A percentile compares a stretch with the other conserved stretches of the same genome.
Evolutionary conservation across 1,140 invertebrate genomes (phyloP).

Genomic region (Drosophila ercepeae): DNA sequence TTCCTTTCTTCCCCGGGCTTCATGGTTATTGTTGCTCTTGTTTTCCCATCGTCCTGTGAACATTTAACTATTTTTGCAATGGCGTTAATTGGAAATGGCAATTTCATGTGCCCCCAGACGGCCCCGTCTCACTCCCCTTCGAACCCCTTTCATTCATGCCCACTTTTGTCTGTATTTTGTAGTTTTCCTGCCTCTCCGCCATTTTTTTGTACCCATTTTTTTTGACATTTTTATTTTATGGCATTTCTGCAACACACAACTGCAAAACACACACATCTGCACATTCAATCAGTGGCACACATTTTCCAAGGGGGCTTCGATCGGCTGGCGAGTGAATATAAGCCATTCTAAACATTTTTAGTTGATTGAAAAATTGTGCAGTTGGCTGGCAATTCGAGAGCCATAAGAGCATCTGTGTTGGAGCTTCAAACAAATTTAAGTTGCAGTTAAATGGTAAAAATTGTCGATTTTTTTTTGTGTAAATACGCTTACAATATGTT

Average conservation of each 20-base stretch:
- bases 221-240: constrained; percentile 73
- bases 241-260: constrained; percentile 58
- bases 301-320: constrained; percentile 57
- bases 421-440: constrained; percentile 51
- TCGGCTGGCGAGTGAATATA: constrained; percentile 64
- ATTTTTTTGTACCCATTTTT: not conserved
- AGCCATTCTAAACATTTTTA: constrained; percentile 78
- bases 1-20: constrained; percentile 31
- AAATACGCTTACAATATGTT: constrained; percentile 52
- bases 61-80: constrained; percentile 82
- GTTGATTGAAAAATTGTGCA: constrained; percentile 82
- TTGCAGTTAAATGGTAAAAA: constrained; percentile 70
- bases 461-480: constrained; percentile 23
- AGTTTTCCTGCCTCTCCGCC: constrained; percentile 2
- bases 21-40: constrained; percentile 37
- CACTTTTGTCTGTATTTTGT: constrained; percentile 11
- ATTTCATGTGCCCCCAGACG: constrained; percentile 68
- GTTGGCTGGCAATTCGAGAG: constrained; percentile 65
- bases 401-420: constrained; percentile 3
- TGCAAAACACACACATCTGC: constrained; percentile 25
- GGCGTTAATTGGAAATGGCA: constrained; percentile 82
- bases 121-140: not conserved
- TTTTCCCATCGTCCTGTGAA: constrained; percentile 47
- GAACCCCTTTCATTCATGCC: not conserved
- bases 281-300: constrained; percentile 66